Percentiles rank a stretch among this genome's conserved stretches.
These are phyloP conservation scores for Rhopalosiphum maidis DNA, from an alignment of 1,140 invertebrate genomes.

Conservation along the genomic window DNA sequence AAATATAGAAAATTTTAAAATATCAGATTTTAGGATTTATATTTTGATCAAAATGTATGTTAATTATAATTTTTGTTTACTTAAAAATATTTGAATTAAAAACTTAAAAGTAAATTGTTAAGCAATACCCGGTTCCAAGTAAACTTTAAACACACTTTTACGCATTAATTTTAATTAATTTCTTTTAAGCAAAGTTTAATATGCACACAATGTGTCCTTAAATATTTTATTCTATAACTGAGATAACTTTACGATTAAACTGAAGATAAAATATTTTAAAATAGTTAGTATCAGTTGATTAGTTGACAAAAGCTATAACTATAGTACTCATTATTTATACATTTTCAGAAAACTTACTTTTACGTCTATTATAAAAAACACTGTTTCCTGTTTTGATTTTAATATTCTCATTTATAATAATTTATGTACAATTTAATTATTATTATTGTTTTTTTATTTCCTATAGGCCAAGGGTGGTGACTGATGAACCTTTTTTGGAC, in stretches of 20 bases:
- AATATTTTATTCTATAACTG: conserved; percentile 19
- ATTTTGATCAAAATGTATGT: neutral
- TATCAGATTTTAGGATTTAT: neutral
- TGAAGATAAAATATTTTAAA: conserved; percentile 20
- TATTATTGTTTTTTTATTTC: no score
- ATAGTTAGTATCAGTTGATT: conserved; percentile 6
- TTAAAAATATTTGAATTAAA: conserved; percentile 13
- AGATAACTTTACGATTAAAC: conserved; percentile 2
- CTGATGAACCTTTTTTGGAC: no score
- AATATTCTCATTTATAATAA: neutral
- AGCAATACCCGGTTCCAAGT: neutral
- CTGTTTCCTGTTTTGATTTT: neutral
- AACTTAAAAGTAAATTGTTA: conserved; percentile 18
- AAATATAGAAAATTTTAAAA: neutral
- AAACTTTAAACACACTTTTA: conserved; percentile 17
- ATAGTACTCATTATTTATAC: conserved; percentile 10
- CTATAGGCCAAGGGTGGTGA: no score
- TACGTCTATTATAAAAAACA: conserved; percentile 1
- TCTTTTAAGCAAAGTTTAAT: conserved; percentile 10
- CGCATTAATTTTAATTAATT: conserved; percentile 12
- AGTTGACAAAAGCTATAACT: conserved; percentile 6
- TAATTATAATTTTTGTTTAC: conserved; percentile 19
- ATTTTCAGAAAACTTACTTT: conserved; percentile 13
- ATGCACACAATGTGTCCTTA: conserved; percentile 3
- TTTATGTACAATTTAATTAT: neutral